Evolutionary conservation across 2,888 invertebrate genomes (phyloP), one percentile per base, ranked within the genome.

Genomic region (Phalangium opilio): DNA sequence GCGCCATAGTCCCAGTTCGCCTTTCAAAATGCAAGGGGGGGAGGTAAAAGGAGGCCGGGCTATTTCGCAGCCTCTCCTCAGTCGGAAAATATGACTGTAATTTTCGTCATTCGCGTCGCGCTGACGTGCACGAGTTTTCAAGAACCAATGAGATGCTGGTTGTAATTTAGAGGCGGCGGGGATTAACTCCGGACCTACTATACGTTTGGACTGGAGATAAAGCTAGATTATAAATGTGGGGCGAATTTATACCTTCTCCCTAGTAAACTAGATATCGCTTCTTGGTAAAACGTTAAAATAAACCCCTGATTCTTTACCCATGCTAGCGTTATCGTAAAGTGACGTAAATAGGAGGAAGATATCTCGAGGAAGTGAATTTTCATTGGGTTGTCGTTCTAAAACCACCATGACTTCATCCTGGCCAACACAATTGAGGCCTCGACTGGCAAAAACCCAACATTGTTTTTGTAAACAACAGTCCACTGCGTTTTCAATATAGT

Each of bases 391-490:
- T 48, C 63, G 62, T 64, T 84, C 83, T 18, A 86, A 66, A 35
- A 85, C 63, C 48, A 83, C 73, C 41, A 84, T 75, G 17, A 87
- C 69, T 67, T 86, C 86, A 62, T 85, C 84, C 62, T 84, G 85
- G 2, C 83, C 83, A 15, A 83, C 83, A 49, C 78, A 77, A 50
- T 78, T 77, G 64, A 86, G 70, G 12, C 86, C 86, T 55, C 74
- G 72, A 0, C 83, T 81, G 18, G 79, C 76, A 58, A 84, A 78
- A 63, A 81, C 81, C 75, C 85, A 83, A 50, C 54, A 57, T 44
- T 52, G 47, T 41, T 47, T 47, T 27, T 51, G 50, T 47, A 45
- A 49, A n/a, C 51, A 53, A 36, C 53, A 53, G 59, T 77, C 77
- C 70, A 83, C 82, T 81, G 61, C n/a, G n/a, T 27, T 27, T 27